Conservation (phyloP, 1,140 invertebrate genomes). For the Sminthurides bifidus region DNA sequence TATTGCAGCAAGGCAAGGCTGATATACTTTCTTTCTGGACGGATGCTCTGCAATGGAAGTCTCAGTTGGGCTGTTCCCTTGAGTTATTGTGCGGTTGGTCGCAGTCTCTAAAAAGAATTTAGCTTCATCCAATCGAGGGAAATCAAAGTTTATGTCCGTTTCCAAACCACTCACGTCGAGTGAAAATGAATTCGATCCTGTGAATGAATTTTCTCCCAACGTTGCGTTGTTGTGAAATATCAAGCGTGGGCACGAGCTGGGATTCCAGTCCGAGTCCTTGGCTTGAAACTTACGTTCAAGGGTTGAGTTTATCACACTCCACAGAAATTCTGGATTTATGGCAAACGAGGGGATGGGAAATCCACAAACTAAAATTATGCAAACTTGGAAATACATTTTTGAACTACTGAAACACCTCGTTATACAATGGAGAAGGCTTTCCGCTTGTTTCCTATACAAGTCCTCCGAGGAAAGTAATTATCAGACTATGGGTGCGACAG, state of each 20-base stretch:
- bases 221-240: conserved; percentile 16
- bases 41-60: too few relatives aligned
- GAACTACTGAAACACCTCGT: background rate
- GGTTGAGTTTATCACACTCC: conserved; percentile 7
- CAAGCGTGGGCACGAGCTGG: conserved; percentile 6
- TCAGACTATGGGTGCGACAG: too few relatives aligned
- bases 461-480: too few relatives aligned
- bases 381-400: background rate
- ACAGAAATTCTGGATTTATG: conserved; percentile 6
- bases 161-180: conserved; percentile 1
- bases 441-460: too few relatives aligned
- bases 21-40: background rate
- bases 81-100: background rate
- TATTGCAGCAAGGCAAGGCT: conserved; percentile 15
- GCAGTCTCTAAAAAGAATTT: background rate
- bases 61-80: background rate
- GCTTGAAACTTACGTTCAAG: background rate
- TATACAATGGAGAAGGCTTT: too few relatives aligned
- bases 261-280: background rate
- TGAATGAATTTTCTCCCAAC: background rate
- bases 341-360: background rate
- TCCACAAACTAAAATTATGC: too few relatives aligned
- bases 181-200: background rate
- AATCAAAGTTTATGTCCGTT: background rate
- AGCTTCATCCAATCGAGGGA: background rate